Evolutionary conservation across 64 coral and sea anemone genomes (phyloP), one percentile per base, ranked within the genome.

Genomic region (Pocillopora damicornis): DNA sequence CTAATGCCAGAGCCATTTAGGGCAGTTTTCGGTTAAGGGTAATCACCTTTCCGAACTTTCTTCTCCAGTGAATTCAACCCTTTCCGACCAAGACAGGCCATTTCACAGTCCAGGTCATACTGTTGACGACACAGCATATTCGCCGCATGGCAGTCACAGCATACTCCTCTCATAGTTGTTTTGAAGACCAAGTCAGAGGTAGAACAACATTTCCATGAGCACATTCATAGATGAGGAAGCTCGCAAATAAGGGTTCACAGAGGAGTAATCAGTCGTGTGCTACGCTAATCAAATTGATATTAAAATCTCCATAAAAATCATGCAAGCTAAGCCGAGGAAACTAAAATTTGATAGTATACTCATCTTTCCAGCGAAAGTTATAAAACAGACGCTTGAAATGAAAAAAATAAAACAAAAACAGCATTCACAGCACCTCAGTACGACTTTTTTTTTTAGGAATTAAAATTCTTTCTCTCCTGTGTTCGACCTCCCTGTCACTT

Each of bases 1-100:
- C 30, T 30, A 30, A 30, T 30, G 30, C 30, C 30, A 30, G 30
- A 30, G 30, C 30, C 30, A 30, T 30, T 30, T 30, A 30, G 30
- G 30, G 42, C 7, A 7, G 42, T 51, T 51, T 2, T 2, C 42
- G 42, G 2, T 51, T 7, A 51, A 51, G 1, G 1, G 42, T 51
- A 51, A 51, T 7, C 42, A 51, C 2, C 7, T 4, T 51, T 51
- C 42, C 7, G 2, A 51, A 51, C 42, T 4, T 80, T 63, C 1
- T 63, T 37, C 62, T 63, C 62, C 79, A 81, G 79, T 81, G 59
- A 81, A 81, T 81, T 81, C 79, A 17, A 81, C 79, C 26, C 23
- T 81, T 2, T 81, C 79, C 63, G 79, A 61, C 25, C 67, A 71
- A 71, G 67, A n/a, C 13, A 15, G 17, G 60, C 60, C 60, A 63